These are phyloP conservation scores for Tigriopus californicus DNA, from an alignment of 2,888 invertebrate species.

Conservation along the genomic window DNA sequence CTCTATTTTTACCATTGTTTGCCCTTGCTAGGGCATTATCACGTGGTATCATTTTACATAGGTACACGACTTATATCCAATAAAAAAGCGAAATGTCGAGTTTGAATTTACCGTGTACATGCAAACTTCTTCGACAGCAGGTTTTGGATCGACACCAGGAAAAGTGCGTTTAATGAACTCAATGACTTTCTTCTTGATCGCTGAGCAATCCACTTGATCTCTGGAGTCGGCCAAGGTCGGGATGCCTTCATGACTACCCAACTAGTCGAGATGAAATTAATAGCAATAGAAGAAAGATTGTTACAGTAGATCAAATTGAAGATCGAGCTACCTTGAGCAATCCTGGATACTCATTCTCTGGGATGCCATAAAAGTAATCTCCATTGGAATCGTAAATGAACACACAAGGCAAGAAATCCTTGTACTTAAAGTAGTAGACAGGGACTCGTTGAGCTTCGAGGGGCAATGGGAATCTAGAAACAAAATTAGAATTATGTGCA, in stretches of 20 bases:
- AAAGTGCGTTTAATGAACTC: constrained; percentile 17
- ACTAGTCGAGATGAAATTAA: background rate
- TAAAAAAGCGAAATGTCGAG: no score
- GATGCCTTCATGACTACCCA: background rate
- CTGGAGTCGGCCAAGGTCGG: background rate
- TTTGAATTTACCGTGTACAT: constrained; percentile 23
- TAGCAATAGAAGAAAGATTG: background rate
- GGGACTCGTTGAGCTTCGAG: constrained; percentile 14
- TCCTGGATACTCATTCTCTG: constrained; percentile 26
- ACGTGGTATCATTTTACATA: no score
- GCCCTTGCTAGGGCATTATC: no score
- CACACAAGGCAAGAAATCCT: constrained; percentile 14
- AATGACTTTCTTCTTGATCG: background rate
- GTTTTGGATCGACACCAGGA: constrained; percentile 23
- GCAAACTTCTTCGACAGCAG: constrained; percentile 24
- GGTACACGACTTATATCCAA: no score
- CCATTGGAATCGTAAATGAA: constrained; percentile 13
- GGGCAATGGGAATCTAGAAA: background rate
- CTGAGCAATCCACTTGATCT: background rate
- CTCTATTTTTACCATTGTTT: no score
- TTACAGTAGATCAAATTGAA: background rate
- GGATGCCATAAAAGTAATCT: constrained; percentile 19
- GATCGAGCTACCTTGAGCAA: constrained; percentile 24
- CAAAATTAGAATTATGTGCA: background rate
- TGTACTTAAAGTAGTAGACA: constrained; percentile 19